A percentile compares a stretch with the other conserved stretches of the same genome.
Evolutionary conservation across 2,113 vertebrate species (phyloP).

Genomic region (Gavia stellata): DNA sequence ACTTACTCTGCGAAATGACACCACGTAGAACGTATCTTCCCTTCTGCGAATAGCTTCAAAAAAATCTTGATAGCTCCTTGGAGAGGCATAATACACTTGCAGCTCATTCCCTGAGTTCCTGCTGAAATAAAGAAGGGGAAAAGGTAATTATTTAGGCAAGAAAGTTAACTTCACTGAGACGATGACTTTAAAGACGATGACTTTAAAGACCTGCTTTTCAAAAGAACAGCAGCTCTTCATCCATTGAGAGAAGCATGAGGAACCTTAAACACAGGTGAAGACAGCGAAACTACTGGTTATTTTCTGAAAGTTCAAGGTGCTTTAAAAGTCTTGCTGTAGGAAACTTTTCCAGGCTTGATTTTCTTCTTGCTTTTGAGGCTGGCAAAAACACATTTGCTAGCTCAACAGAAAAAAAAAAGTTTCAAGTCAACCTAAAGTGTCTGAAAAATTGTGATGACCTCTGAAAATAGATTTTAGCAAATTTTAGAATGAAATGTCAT

Average conservation of each 20-base stretch:
- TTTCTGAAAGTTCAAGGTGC: background rate
- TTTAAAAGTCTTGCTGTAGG: background rate
- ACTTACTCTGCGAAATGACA: conserved; percentile 94
- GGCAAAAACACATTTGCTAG: background rate
- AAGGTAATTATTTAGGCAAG: background rate
- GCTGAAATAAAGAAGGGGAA: background rate
- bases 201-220: background rate
- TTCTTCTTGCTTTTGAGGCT: background rate
- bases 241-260: background rate
- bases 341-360: background rate
- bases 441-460: background rate
- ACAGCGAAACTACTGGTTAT: background rate
- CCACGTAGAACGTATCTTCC: conserved; percentile 92
- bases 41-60: conserved; percentile 88
- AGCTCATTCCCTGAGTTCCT: conserved; percentile 85
- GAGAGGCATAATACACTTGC: conserved; percentile 90
- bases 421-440: background rate
- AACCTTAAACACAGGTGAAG: background rate
- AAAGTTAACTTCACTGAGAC: background rate
- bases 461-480: background rate
- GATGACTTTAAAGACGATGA: background rate
- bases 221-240: background rate
- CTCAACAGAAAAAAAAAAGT: background rate
- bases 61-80: conserved; percentile 85
- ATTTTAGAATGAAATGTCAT: background rate